phyloP scores from a whole-genome alignment of 1,140 invertebrate species.

The Lerema accius region DNA sequence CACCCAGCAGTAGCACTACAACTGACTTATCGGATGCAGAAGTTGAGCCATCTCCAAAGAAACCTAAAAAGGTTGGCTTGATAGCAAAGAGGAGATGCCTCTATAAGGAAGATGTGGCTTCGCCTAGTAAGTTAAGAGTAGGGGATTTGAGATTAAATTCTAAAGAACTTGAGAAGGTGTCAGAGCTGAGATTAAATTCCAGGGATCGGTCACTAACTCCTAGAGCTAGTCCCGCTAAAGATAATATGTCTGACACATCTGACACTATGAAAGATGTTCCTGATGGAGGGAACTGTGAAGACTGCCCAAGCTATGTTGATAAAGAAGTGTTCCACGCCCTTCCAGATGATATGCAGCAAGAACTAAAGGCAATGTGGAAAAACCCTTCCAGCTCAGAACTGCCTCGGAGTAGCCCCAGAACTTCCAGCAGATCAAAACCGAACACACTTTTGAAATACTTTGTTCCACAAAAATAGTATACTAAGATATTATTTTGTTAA shows the following conservation, averaged over 20 bases:
- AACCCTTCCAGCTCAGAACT: slow-evolving; percentile 73
- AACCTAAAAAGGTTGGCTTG: slow-evolving; percentile 80
- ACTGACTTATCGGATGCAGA: slow-evolving; percentile 83
- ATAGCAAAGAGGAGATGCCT: slow-evolving; percentile 76
- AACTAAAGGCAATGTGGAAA: slow-evolving; percentile 85
- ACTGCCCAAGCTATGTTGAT: slow-evolving; percentile 84
- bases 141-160: slow-evolving; percentile 84
- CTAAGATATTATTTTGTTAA: slow-evolving; percentile 79
- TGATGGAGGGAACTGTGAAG: slow-evolving; percentile 63
- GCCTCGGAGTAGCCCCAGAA: slow-evolving; percentile 76
- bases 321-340: slow-evolving; percentile 85
- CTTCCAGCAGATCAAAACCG: slow-evolving; percentile 73
- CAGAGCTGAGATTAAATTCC: slow-evolving; percentile 74
- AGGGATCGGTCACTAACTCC: slow-evolving; percentile 79
- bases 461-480: slow-evolving; percentile 84
- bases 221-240: slow-evolving; percentile 72
- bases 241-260: slow-evolving; percentile 72
- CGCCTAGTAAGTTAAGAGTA: slow-evolving; percentile 85
- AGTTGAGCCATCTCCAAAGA: slow-evolving; percentile 88
- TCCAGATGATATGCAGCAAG: slow-evolving; percentile 84
- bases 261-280: slow-evolving; percentile 66
- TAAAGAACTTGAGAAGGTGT: slow-evolving; percentile 81
- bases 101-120: slow-evolving; percentile 80
- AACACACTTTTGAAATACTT: slow-evolving; percentile 86
- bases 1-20: slow-evolving; percentile 83